Evolutionary conservation across 2,113 vertebrate genomes (phyloP), one percentile per base, ranked within the genome.

Genomic region (Ammodytes marinus): DNA sequence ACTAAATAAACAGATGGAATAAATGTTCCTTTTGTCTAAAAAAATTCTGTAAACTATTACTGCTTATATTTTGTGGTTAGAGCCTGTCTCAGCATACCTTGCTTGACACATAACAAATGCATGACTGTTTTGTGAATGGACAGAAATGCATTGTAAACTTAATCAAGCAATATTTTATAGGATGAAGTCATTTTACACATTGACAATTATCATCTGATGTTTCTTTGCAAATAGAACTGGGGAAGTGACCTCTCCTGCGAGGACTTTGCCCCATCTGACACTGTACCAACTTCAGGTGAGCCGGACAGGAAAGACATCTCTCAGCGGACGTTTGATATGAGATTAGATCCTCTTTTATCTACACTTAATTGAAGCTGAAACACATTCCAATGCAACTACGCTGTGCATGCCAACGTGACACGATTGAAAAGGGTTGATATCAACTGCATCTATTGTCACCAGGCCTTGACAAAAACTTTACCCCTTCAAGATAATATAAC

Each of bases 281-380:
- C 0, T 6, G 66, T 94, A 42, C 97, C 97, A 71, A 95, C 80
- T 3, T 97, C 97, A 91, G 98, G 97, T 99, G 58, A 96, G 95
- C 79, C 42, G 72, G n/a, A 74, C 27, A 17, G 27, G 27, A 27
- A 27, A n/a, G 7, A 42, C n/a, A 37, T 66, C 47, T 9, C 3
- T 42, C 55, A 63, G 57, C n/a, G 47, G 45, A 61, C 58, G 27
- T 35, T 40, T 0, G 9, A 8, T 68, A 50, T 55, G 35, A 60
- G 46, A 55, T 45, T 2, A 7, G 1, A 37, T 61, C 19, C 55
- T 61, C 10, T 46, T 39, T 64, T 50, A 55, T 39, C 8, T 54
- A 5, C 37, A 13, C 14, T 17, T 47, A 39, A 72, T 9, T 13
- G 43, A 46, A 69, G 19, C 4, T 50, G 27, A 37, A 74, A 57